A percentile compares a stretch with the other conserved stretches of the same genome.
These are phyloP conservation scores for Periophthalmus magnuspinnatus DNA, from an alignment of 2,797 vertebrate species.

Conservation along the genomic window DNA sequence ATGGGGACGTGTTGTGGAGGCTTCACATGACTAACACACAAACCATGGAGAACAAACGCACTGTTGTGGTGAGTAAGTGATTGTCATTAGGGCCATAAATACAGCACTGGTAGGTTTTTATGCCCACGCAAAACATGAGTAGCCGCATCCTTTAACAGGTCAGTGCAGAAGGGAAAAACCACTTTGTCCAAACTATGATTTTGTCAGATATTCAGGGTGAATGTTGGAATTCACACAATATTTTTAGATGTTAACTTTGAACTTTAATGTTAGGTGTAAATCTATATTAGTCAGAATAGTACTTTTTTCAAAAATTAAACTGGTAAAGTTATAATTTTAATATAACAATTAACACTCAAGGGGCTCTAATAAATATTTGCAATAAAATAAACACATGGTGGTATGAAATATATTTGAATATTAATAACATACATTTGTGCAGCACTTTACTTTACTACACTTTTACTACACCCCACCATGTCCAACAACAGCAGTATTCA, in stretches of 20 bases:
- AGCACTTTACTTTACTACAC: neutral
- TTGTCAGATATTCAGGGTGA: slow-evolving; percentile 15
- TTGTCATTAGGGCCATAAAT: slow-evolving; percentile 64
- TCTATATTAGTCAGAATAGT: too few relatives aligned
- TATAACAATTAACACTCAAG: too few relatives aligned
- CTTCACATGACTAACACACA: slow-evolving; percentile 65
- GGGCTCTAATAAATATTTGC: too few relatives aligned
- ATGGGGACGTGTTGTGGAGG: slow-evolving; percentile 45
- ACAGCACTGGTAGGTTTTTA: slow-evolving; percentile 53
- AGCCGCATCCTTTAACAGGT: slow-evolving; percentile 38
- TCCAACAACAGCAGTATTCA: too few relatives aligned
- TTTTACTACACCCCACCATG: neutral
- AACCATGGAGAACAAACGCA: slow-evolving; percentile 44
- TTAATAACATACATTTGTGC: neutral
- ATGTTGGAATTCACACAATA: too few relatives aligned
- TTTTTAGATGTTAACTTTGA: neutral
- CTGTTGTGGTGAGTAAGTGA: slow-evolving; percentile 55
- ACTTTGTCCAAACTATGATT: slow-evolving; percentile 35
- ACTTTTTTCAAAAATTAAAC: too few relatives aligned
- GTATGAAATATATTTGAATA: neutral
- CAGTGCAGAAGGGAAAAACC: slow-evolving; percentile 32
- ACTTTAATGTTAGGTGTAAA: neutral
- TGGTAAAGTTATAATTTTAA: too few relatives aligned
- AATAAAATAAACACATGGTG: too few relatives aligned
- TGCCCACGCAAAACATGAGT: slow-evolving; percentile 48